Conservation (phyloP, 2,888 invertebrate genomes). For the Gibbula magus region DNA sequence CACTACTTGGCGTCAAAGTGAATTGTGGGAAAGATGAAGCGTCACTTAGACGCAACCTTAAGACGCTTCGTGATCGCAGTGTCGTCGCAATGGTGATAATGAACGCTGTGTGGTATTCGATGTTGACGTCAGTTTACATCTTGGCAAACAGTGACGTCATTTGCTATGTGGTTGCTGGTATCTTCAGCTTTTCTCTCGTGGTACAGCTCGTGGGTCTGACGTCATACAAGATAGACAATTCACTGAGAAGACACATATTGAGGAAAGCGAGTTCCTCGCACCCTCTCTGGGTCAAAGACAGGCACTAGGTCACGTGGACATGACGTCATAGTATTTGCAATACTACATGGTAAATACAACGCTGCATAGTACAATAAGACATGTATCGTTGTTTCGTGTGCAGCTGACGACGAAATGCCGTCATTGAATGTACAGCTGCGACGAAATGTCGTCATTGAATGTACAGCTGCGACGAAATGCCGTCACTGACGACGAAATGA, state of each 20-base stretch:
- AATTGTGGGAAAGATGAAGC: slow-evolving; percentile 40
- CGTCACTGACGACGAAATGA: too few species aligned
- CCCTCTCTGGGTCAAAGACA: slow-evolving; percentile 41
- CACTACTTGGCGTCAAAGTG: slow-evolving; percentile 42
- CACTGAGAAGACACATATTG: slow-evolving; percentile 41
- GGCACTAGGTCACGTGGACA: not conserved
- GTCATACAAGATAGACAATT: slow-evolving; percentile 46
- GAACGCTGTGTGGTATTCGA: slow-evolving; percentile 47
- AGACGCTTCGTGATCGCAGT: slow-evolving; percentile 43
- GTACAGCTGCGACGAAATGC: too few species aligned
- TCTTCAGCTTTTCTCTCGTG: slow-evolving; percentile 53
- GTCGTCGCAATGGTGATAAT: slow-evolving; percentile 42
- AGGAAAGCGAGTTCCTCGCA: slow-evolving; percentile 33
- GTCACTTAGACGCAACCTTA: slow-evolving; percentile 34
- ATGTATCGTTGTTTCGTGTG: too few species aligned
- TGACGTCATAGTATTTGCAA: not conserved
- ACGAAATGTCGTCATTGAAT: too few species aligned
- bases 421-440: too few species aligned
- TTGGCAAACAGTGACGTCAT: slow-evolving; percentile 47
- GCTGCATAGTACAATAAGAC: too few species aligned
- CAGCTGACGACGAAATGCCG: too few species aligned
- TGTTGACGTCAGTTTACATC: slow-evolving; percentile 48
- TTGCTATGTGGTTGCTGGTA: slow-evolving; percentile 48
- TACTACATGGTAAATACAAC: too few species aligned
- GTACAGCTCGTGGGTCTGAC: slow-evolving; percentile 54